Base-by-base conservation (phyloP, 2,113 vertebrate species). In the Oxygymnocypris stewartii region DNA sequence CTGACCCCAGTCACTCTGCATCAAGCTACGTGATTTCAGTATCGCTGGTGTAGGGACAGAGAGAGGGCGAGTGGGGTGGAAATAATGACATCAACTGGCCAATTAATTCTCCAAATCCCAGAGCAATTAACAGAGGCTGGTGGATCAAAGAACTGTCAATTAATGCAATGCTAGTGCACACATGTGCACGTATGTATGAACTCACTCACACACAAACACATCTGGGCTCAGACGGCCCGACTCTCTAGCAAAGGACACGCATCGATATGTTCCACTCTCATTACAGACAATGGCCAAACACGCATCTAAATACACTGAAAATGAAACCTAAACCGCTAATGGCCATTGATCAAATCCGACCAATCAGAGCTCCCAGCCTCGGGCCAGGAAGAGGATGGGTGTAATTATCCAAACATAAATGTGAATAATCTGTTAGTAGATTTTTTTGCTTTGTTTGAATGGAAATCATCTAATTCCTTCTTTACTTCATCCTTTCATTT, bases 401-500 rank as follows among this genome's bases (percentile, higher is more conserved):
- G 20, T 44, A 77, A 89, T 89, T 84, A 86, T 61, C 54, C 74
- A 42, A 18, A 61, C 37, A 12, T 40, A 85, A 79, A 23, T 12
- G 57, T 5, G 37, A 73, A 57, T 54, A 37, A 54, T 69, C n/a
- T 54, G 16, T 69, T 23, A 51, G n/a, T 74, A n/a, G 23, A 71
- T 67, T 84, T 31, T 25, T 47, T 84, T 69, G 16, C 71, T 51
- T 42, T 40, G 20, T 74, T 54, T 59, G 44, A 74, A 35, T 86
- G 79, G 35, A 74, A 74, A 84, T 54, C 31, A 37, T 82, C 54
- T 88, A 88, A 90, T 91, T 87, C 87, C 92, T 88, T 84, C 93
- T 94, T 93, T 91, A 87, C 92, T 94, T 93, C 89, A 89, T 89
- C 85, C 90, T 94, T 94, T 93, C 93, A 92, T 94, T 94, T 94